Evolutionary conservation across 92 coral and sea anemone species (phyloP), one percentile per base, ranked within the genome.

Genomic region (Nematostella vectensis): DNA sequence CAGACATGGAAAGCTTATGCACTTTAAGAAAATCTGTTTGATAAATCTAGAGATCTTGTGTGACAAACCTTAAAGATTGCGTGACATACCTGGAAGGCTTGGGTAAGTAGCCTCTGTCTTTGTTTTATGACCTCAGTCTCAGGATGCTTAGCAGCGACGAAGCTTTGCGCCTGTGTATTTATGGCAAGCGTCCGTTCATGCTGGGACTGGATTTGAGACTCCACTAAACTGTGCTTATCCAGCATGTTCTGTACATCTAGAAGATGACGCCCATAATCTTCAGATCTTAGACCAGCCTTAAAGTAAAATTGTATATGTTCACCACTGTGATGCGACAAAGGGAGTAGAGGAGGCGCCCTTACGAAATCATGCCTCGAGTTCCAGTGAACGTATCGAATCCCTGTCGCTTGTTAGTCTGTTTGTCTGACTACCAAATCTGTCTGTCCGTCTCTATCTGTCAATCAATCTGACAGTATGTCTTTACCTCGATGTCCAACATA

Each of bases 191-290:
- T 83, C 44, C 96, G 71, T 26, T 91, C 88, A 27, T 83, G 78
- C 70, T 91, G 93, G 25, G 87, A 71, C 19, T 68, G 86, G 25
- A 91, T 81, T 55, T 91, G 96, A 6, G 96, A 73, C 57, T 91
- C 98, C 17, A 78, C 79, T 40, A 91, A 62, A 6, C 83, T 87
- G 81, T 91, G 98, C 45, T 86, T 91, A 64, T 91, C 85, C 8
- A 87, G 88, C 48, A 91, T 77, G 62, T 80, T 78, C 58, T 91
- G 89, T 30, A 91, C 98, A 59, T 83, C 98, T 16, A 79, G 76
- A 33, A 91, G 68, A 72, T 91, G 98, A 45, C 83, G 76, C 12
- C 98, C 98, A 55, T 78, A 87, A 48, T 91, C 98, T 28, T 70
- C 89, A 11, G 98, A 87, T 49, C 83, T 78, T 51, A 91, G 77